phyloP scores from a whole-genome alignment of 2,888 invertebrate species.

The Platycheirus albimanus region DNA sequence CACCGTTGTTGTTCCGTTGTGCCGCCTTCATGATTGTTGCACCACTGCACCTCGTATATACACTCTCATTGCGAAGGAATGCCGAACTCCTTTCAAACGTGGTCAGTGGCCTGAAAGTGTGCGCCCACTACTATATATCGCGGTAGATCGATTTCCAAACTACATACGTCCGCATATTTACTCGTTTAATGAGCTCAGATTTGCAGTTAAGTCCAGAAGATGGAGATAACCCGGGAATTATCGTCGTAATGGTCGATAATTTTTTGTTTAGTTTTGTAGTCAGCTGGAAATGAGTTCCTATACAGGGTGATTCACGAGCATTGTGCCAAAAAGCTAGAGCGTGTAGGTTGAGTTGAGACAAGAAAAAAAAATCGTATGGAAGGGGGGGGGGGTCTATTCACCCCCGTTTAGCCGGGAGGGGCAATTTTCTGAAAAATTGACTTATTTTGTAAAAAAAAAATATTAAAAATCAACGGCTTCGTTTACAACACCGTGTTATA shows the following conservation, averaged over 20 bases:
- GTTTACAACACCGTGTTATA: too few relatives aligned
- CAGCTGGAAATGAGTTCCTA: not conserved
- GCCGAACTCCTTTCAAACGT: slow-evolving; percentile 32
- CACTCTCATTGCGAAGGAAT: slow-evolving; percentile 53
- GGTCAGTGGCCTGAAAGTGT: slow-evolving; percentile 59
- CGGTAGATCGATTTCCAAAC: slow-evolving; percentile 44
- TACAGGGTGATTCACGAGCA: too few relatives aligned
- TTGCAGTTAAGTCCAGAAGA: slow-evolving; percentile 18
- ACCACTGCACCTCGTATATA: not conserved
- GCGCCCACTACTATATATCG: slow-evolving; percentile 26
- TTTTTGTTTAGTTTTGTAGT: not conserved
- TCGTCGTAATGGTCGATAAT: not conserved
- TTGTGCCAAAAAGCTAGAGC: too few relatives aligned
- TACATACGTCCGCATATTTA: slow-evolving; percentile 60
- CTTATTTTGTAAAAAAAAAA: too few relatives aligned
- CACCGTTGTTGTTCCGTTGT: not conserved
- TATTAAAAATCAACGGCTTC: too few relatives aligned
- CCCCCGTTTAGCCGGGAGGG: too few relatives aligned
- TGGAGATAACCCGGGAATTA: slow-evolving; percentile 31
- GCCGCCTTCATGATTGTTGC: slow-evolving; percentile 1
- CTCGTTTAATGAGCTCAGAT: slow-evolving; percentile 35
- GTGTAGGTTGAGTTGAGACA: too few relatives aligned
- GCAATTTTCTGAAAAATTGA: too few relatives aligned
- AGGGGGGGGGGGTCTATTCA: too few relatives aligned
- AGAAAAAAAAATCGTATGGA: too few relatives aligned